Evolutionary conservation across 2,888 invertebrate species (phyloP).

Genomic region (Cosmia pyralina): DNA sequence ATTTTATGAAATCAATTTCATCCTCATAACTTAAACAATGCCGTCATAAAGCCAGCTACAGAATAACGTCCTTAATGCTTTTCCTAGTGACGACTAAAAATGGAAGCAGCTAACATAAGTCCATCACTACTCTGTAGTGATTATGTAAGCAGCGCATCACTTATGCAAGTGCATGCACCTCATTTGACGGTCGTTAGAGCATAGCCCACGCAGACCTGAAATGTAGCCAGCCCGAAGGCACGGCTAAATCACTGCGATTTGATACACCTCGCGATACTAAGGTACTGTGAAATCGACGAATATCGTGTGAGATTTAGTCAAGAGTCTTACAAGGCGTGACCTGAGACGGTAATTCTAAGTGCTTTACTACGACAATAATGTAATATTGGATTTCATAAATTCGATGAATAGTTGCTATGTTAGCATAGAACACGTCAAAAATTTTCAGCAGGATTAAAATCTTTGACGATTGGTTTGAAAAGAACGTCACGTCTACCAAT

Average conservation of each 20-base stretch:
- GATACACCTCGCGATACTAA: slow-evolving; percentile 48
- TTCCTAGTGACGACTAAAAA: slow-evolving; percentile 22
- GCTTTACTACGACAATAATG: not conserved
- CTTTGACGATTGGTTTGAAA: not conserved
- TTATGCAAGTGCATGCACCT: slow-evolving; percentile 86
- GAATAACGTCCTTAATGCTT: slow-evolving; percentile 4
- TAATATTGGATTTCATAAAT: not conserved
- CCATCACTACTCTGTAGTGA: slow-evolving; percentile 66
- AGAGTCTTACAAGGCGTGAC: not conserved
- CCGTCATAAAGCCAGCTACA: not conserved
- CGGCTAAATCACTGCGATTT: slow-evolving; percentile 51
- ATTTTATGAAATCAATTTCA: not conserved
- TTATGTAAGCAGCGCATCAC: slow-evolving; percentile 85
- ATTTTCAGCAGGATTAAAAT: not conserved
- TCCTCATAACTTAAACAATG: not conserved
- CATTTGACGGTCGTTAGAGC: slow-evolving; percentile 86
- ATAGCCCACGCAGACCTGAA: slow-evolving; percentile 55
- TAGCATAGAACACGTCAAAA: not conserved
- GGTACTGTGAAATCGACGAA: slow-evolving; percentile 48
- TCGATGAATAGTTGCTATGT: not conserved
- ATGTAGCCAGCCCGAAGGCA: slow-evolving; percentile 48
- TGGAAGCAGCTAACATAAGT: slow-evolving; percentile 8
- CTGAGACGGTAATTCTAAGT: not conserved
- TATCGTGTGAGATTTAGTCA: slow-evolving; percentile 30
- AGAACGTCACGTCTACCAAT: not conserved